Evolutionary conservation across 2,113 vertebrate species (phyloP), one percentile per base, ranked within the genome.

Genomic region (Calidris pygmaea): DNA sequence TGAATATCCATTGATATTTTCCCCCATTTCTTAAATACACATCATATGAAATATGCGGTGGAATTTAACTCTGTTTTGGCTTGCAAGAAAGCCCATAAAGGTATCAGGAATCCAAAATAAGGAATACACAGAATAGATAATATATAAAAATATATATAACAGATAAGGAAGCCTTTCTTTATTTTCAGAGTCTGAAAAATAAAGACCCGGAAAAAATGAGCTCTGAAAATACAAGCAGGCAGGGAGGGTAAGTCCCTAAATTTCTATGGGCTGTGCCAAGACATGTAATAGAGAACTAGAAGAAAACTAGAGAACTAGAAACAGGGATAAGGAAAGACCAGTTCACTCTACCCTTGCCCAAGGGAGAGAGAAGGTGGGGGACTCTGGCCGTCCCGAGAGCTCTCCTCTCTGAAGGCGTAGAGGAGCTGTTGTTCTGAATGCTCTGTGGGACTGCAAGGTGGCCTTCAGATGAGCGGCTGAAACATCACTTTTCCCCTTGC

Each of bases 401-500:
- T 52, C 14, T 66, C 23, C 60, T 65, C 12, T 6, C 27, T 80
- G 58, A 41, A 80, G 14, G 39, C 0, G 2, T 0, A 0, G 27
- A 48, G 32, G 12, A 77, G 7, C 24, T 59, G 14, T 30, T 1
- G 0, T 53, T 59, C 14, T 1, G 9, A 76, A 29, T 32, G 11
- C 13, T 52, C 43, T 35, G 12, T 4, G 47, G 41, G 14, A 22
- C 50, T 43, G n/a, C 14, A 37, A 68, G 14, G 26, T 47, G 6
- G 23, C 17, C 68, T 89, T 73, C 23, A 50, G 22, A 37, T n/a
- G 26, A 34, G 4, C 4, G 6, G 7, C 23, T 73, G 12, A 72
- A 75, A 27, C 0, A 0, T 14, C 14, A 37, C 15, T 15, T 74
- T 55, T 84, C 6, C 19, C 9, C 9, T 81, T 87, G 35, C n/a